phyloP scores from a whole-genome alignment of 2,797 vertebrate genomes.

The Sarcophilus harrisii region DNA sequence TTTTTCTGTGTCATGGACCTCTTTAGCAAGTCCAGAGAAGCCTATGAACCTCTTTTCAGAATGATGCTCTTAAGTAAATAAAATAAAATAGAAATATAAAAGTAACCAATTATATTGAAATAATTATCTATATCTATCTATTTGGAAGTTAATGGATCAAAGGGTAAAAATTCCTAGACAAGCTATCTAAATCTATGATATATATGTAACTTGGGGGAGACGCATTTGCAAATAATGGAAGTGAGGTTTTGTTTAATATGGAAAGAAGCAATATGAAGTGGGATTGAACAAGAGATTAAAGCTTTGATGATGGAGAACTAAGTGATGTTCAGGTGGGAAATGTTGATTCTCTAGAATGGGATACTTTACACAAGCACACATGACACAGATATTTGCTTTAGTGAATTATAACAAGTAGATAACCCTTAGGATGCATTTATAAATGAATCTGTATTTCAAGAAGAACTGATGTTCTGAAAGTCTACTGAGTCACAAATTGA shows the following conservation, averaged over 20 bases:
- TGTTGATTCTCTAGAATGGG: constrained; percentile 53
- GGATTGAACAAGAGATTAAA: not conserved
- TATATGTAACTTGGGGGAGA: not conserved
- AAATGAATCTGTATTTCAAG: constrained; percentile 15
- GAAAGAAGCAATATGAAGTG: constrained; percentile 5
- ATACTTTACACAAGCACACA: constrained; percentile 21
- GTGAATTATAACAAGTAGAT: constrained; percentile 11
- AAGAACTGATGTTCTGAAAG: not conserved
- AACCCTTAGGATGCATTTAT: constrained; percentile 21
- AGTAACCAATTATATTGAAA: not conserved
- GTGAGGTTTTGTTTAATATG: not conserved
- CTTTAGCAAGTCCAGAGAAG: not conserved
- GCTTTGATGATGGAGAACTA: constrained; percentile 22
- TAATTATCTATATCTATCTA: not conserved
- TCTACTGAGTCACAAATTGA: constrained; percentile 32
- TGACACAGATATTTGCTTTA: constrained; percentile 13
- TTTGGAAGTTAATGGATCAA: not conserved
- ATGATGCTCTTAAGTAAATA: not conserved
- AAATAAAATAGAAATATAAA: not conserved
- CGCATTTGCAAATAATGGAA: constrained; percentile 5
- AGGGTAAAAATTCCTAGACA: not conserved
- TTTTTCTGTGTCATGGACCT: not conserved
- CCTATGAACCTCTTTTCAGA: not conserved
- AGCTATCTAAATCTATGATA: not conserved
- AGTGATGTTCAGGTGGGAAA: constrained; percentile 50